A percentile compares a stretch with the other conserved stretches of the same genome.
phyloP scores from a whole-genome alignment of 1,140 invertebrate genomes.

The Episyrphus balteatus region DNA sequence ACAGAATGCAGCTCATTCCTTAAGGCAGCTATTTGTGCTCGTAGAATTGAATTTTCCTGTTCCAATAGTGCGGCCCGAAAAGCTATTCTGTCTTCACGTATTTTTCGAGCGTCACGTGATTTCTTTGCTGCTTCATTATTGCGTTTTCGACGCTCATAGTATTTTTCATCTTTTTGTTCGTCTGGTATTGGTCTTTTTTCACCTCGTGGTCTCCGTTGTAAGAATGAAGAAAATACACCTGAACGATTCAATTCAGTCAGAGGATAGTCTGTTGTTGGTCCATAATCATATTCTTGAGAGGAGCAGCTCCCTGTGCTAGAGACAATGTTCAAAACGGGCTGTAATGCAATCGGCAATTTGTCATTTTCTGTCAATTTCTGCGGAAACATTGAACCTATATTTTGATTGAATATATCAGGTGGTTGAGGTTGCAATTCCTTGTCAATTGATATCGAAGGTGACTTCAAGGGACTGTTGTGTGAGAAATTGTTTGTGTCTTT shows the following conservation, averaged over 20 bases:
- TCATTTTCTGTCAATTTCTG: too few species aligned
- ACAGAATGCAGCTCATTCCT: constrained; percentile 68
- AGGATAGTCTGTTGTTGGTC: constrained; percentile 21
- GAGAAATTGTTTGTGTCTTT: background rate
- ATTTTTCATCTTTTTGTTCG: constrained; percentile 79
- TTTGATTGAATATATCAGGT: too few species aligned
- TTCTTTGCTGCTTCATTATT: constrained; percentile 90
- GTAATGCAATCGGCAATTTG: too few species aligned
- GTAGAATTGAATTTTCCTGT: constrained; percentile 73
- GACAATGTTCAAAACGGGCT: too few species aligned
- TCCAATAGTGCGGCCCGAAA: constrained; percentile 67
- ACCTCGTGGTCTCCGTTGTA: constrained; percentile 51
- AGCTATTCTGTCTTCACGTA: constrained; percentile 71
- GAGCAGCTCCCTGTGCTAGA: background rate
- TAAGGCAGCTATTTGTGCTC: constrained; percentile 65
- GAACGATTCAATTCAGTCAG: constrained; percentile 29
- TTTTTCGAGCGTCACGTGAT: constrained; percentile 71
- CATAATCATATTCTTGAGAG: constrained; percentile 13
- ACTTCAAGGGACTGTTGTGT: background rate
- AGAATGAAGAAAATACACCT: constrained; percentile 27
- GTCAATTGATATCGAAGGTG: background rate
- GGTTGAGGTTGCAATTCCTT: too few species aligned
- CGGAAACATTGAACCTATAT: too few species aligned
- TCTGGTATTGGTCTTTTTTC: constrained; percentile 80
- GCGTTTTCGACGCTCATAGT: constrained; percentile 71